Evolutionary conservation across 2,113 vertebrate species (phyloP).

Genomic region (Steatornis caripensis): DNA sequence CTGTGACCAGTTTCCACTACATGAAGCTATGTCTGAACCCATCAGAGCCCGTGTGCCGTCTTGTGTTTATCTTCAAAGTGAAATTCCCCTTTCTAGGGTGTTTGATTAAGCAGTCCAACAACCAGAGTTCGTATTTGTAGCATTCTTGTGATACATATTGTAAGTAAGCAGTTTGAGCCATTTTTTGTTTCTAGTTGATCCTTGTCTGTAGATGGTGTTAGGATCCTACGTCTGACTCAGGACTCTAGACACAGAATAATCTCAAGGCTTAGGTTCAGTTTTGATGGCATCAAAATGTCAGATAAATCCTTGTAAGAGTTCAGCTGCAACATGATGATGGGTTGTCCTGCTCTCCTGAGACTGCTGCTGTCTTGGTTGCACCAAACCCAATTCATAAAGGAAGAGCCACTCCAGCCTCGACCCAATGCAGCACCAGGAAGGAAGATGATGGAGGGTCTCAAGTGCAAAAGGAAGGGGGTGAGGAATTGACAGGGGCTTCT

Average conservation of each 20-base stretch:
- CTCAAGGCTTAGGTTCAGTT: background rate
- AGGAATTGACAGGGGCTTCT: background rate
- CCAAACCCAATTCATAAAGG: background rate
- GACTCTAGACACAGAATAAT: background rate
- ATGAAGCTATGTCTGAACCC: background rate
- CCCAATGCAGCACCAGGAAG: background rate
- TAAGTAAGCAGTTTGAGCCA: background rate
- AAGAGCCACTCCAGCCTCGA: background rate
- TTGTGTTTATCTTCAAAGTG: background rate
- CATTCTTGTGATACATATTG: background rate
- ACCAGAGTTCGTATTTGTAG: background rate
- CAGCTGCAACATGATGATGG: background rate
- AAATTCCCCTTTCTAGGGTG: background rate
- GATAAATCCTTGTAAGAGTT: background rate
- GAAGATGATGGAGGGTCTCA: background rate
- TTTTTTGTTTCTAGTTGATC: background rate
- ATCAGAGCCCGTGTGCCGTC: background rate
- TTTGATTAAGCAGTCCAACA: background rate
- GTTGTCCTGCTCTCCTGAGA: background rate
- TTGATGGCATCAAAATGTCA: background rate
- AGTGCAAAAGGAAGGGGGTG: background rate
- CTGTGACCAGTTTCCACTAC: background rate
- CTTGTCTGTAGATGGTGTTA: background rate
- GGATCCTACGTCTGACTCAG: rapidly evolving
- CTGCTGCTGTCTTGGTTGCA: background rate